Conservation (phyloP, 1,140 invertebrate species). For the Drosophila suzukii region DNA sequence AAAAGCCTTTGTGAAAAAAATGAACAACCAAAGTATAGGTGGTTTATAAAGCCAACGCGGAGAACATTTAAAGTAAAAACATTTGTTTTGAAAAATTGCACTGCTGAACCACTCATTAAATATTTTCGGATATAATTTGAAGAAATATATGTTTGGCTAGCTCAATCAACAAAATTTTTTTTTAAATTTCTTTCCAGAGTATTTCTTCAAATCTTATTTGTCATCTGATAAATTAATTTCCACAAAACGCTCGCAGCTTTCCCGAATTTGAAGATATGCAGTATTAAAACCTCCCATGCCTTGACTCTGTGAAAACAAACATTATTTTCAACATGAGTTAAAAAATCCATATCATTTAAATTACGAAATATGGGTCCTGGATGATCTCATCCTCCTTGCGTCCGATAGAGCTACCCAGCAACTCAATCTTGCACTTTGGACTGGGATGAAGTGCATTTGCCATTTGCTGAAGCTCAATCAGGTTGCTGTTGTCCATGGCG, state of each 20-base stretch:
- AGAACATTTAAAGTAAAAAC: no score
- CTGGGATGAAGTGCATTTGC: conserved; percentile 85
- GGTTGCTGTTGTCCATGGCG: conserved; percentile 94
- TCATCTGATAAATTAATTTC: conserved; percentile 8
- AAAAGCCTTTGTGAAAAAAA: no score
- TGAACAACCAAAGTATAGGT: no score
- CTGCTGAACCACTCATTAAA: no score
- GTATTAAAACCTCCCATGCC: conserved; percentile 65
- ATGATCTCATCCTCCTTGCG: conserved; percentile 90
- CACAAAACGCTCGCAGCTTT: conserved; percentile 69
- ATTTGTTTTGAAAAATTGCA: no score
- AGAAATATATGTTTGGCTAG: no score
- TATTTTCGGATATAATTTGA: no score
- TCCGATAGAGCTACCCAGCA: conserved; percentile 93
- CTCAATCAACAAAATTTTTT: no score
- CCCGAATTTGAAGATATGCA: conserved; percentile 59
- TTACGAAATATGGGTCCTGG: conserved; percentile 94
- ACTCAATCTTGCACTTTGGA: conserved; percentile 88
- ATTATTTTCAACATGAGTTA: not conserved
- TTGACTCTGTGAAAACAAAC: conserved; percentile 38
- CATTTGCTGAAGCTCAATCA: conserved; percentile 87
- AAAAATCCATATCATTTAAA: no score
- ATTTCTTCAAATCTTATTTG: not conserved
- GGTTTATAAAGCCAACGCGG: no score
- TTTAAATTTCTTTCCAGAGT: no score